Base-by-base conservation (phyloP, 2,113 vertebrate species). In the Ophthalmolycus amberensis region DNA sequence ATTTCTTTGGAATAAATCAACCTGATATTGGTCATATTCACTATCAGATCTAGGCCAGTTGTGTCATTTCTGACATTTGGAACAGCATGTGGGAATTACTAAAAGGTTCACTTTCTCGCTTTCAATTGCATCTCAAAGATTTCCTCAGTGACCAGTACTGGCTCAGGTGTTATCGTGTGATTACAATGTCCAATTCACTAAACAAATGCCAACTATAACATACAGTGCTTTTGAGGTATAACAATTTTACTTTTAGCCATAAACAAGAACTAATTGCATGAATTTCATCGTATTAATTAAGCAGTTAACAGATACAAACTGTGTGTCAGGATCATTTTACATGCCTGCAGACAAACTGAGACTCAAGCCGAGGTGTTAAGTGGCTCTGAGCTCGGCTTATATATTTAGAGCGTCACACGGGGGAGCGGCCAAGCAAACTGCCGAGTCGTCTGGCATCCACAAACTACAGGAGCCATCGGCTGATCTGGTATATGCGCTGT, bases 381-480 rank as follows among this genome's bases (percentile, higher is more conserved):
- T 9, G 27, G 16, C n/a, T 64, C 20, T 1, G 34, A 10, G 37
- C 37, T n/a, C 9, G 11, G 2, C 48, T 50, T 14, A 52, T 27
- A 27, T 70, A 52, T 27, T 32, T 2, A 56, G 9, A 44, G 37
- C 12, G 0, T 20, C 27, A n/a, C 83, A 66, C 14, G 38, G 4
- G 11, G 29, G 44, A 38, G 12, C 9, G 18, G 1, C 3, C 10
- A 16, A 42, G 12, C n/a, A 50, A 18, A 62, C 27, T 29, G 6
- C 50, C 25, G 44, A 52, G n/a, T 59, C 4, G 29, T 32, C 64
- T 40, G 59, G 5, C 37, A 50, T 20, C n/a, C 40, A 38, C 44
- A 67, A 32, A 59, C 50, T 38, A 4, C 79, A 54, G 32, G 29
- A 69, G 48, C 38, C 46, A 44, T 58, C 59, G 62, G 54, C 44